Evolutionary conservation across 2,888 invertebrate species (phyloP).

Genomic region (Cartodere bifasciata): DNA sequence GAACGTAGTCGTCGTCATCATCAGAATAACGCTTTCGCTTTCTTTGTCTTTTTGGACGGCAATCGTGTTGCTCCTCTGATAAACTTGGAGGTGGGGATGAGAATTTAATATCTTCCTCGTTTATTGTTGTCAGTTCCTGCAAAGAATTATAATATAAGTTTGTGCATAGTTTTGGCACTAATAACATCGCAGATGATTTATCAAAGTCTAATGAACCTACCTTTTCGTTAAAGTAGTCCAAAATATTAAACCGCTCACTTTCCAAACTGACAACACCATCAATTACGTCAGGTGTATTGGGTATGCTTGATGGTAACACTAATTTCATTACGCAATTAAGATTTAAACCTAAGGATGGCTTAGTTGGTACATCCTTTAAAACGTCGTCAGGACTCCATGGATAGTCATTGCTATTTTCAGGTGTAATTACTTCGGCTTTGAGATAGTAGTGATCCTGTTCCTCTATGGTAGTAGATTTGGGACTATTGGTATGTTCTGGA

Average conservation of each 20-base stretch:
- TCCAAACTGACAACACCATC: constrained; percentile 31
- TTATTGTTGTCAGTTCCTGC: constrained; percentile 18
- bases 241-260: constrained; percentile 27
- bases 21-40: constrained; percentile 15
- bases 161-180: neutral
- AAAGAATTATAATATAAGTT: constrained; percentile 10
- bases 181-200: neutral
- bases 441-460: no score
- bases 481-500: no score
- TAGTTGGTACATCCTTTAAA: no score
- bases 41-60: constrained; percentile 12
- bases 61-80: neutral
- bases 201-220: constrained; percentile 17
- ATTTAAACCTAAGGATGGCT: no score
- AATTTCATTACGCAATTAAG: constrained; percentile 1
- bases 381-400: neutral
- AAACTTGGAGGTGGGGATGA: constrained; percentile 9
- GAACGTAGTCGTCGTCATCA: constrained; percentile 30
- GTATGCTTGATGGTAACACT: constrained; percentile 4
- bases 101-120: constrained; percentile 13
- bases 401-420: constrained; percentile 17
- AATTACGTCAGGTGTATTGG: constrained; percentile 36
- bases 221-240: constrained; percentile 28
- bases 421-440: constrained; percentile 7
- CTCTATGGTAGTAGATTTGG: no score